Evolutionary conservation across 92 coral and sea anemone genomes (phyloP).

Genomic region (Diadumene lineata): DNA sequence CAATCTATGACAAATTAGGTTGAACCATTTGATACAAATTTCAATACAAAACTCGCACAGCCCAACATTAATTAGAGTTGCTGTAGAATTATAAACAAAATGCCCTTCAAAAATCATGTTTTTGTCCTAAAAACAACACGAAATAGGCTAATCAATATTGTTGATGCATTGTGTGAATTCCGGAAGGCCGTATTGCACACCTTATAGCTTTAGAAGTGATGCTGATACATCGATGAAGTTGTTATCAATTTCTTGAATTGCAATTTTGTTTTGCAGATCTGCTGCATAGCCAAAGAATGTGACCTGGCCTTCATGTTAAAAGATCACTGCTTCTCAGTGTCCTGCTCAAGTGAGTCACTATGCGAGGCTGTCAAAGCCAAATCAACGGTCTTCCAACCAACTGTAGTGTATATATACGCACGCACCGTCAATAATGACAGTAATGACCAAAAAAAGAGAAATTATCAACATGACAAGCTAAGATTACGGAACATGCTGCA

Average conservation of each 20-base stretch:
- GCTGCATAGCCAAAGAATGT: constrained; percentile 86
- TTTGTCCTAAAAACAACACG: too few species aligned
- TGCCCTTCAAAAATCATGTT: too few species aligned
- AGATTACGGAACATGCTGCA: constrained; percentile 1
- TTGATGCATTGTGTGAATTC: too few species aligned
- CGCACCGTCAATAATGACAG: constrained; percentile 61
- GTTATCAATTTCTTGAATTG: background rate
- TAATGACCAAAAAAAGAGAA: constrained; percentile 16
- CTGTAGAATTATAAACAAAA: too few species aligned
- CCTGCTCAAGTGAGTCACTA: constrained; percentile 71
- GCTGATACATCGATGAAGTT: background rate
- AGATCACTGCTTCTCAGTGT: constrained; percentile 85
- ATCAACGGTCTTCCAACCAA: constrained; percentile 70
- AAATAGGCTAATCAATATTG: too few species aligned
- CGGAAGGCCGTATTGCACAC: too few species aligned
- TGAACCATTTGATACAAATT: too few species aligned
- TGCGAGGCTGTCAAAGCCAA: constrained; percentile 89
- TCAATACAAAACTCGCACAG: too few species aligned
- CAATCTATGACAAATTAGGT: too few species aligned
- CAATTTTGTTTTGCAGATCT: constrained; percentile 39
- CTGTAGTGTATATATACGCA: constrained; percentile 79
- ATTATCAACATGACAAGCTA: constrained; percentile 19
- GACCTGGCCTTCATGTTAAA: constrained; percentile 85
- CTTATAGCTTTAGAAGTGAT: background rate
- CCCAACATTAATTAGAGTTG: too few species aligned